phyloP scores from a whole-genome alignment of 2,888 invertebrate species.

The Temnothorax unifasciatus region DNA sequence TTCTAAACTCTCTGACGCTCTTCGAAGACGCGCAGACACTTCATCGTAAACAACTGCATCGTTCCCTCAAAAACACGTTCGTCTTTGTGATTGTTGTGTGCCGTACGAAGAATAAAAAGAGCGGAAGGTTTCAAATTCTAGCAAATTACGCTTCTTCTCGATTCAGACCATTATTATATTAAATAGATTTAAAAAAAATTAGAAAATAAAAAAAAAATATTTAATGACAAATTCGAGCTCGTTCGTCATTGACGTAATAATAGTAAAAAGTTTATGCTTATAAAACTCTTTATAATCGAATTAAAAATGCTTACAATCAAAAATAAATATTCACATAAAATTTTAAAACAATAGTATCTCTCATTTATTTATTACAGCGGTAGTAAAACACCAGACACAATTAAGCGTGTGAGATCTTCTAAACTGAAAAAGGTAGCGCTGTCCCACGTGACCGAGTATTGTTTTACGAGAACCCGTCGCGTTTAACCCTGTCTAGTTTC shows the following conservation, averaged over 20 bases:
- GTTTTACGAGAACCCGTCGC: slow-evolving; percentile 63
- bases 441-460: slow-evolving; percentile 55
- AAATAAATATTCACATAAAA: not conserved
- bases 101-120: not conserved
- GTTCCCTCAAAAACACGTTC: slow-evolving; percentile 24
- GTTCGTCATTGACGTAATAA: not conserved
- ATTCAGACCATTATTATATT: not conserved
- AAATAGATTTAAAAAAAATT: not conserved
- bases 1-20: slow-evolving; percentile 13
- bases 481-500: slow-evolving; percentile 49
- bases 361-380: not conserved
- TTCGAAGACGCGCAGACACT: slow-evolving; percentile 9
- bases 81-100: slow-evolving; percentile 11
- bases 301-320: not conserved
- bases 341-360: not conserved
- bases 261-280: not conserved
- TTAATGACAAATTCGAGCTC: not conserved
- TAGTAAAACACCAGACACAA: not conserved
- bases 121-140: not conserved
- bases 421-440: not conserved
- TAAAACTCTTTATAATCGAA: not conserved
- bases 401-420: not conserved
- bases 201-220: not conserved
- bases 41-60: slow-evolving; percentile 11
- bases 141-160: not conserved